Percentiles rank a stretch among this genome's conserved stretches.
Conservation (phyloP, 2,113 vertebrate genomes). For the Ophiodon elongatus region DNA sequence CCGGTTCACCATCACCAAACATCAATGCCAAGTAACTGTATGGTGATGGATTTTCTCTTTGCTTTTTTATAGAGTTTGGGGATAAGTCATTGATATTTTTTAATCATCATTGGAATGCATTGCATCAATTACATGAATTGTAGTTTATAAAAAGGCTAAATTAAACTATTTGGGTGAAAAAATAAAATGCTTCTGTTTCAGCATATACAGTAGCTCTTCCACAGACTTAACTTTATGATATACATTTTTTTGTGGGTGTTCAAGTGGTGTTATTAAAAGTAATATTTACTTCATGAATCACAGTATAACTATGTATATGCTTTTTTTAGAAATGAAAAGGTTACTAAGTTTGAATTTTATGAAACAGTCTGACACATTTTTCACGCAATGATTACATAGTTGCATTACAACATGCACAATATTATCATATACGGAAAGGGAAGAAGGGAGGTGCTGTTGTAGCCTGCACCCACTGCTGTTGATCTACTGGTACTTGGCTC, state of each 20-base stretch:
- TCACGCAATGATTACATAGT: background rate
- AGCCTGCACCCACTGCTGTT: background rate
- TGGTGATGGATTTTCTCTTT: conserved; percentile 5
- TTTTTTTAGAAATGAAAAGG: background rate
- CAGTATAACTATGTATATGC: too few species aligned
- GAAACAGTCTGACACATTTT: background rate
- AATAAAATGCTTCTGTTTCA: too few species aligned
- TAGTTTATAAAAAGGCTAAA: background rate
- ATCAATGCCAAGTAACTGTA: background rate
- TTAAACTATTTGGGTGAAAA: too few species aligned
- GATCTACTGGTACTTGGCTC: background rate
- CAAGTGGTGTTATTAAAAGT: background rate
- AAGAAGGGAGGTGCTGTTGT: background rate
- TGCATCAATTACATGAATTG: background rate
- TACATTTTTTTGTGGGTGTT: background rate
- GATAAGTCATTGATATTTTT: background rate
- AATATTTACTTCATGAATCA: background rate
- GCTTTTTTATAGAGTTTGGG: background rate
- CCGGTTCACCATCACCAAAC: background rate
- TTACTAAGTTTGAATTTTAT: background rate
- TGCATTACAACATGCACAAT: background rate
- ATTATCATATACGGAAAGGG: background rate
- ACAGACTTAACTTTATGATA: background rate
- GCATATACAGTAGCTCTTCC: background rate
- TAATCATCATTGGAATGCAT: background rate